Base-by-base conservation (phyloP, 2,113 vertebrate genomes). In the Poeciliopsis occidentalis region DNA sequence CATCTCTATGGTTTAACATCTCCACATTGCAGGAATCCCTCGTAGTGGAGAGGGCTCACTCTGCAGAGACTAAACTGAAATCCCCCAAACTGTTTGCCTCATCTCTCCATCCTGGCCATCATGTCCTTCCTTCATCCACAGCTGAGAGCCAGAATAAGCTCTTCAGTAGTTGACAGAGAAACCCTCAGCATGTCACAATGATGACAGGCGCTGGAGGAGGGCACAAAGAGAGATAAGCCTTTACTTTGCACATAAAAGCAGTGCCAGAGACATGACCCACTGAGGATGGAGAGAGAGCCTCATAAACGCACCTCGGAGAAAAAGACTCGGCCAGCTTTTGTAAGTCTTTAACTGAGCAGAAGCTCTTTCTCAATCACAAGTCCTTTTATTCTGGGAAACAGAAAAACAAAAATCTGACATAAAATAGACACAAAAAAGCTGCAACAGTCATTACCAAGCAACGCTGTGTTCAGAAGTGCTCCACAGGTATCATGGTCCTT, bases 171-270 rank as follows among this genome's bases (percentile, higher is more conserved):
- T 78, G 78, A 86, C 85, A 85, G 88, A 84, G 87, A 29, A 29
- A 29, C 29, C 29, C 29, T 29, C 88, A 76, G 84, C 85, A 89
- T 91, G 89, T 92, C 90, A 90, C 82, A 80, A 10, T 77, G 89
- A 93, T 93, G 93, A 92, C 92, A 88, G 85, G 74, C 91, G 71
- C 76, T 71, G 89, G 88, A 93, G 93, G 91, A 93, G 93, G 93
- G 92, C 89, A 83, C 85, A 71, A 60, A 67, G 47, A 84, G 75
- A 91, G 79, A 84, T 81, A 47, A 89, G 87, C 80, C 80, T 79
- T 41, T 51, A 73, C 69, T 13, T 69, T 32, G 62, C 64, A 74
- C 47, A 67, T 64, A 68, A 79, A 60, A 74, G 71, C 60, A 51
- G 51, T 39, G 73, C 64, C 51, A 44, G 31, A 11, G 73, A 84